Percentiles rank a stretch among this genome's conserved stretches.
These are phyloP conservation scores for Eubasilissa splendida DNA, from an alignment of 2,888 invertebrate genomes.

Conservation along the genomic window DNA sequence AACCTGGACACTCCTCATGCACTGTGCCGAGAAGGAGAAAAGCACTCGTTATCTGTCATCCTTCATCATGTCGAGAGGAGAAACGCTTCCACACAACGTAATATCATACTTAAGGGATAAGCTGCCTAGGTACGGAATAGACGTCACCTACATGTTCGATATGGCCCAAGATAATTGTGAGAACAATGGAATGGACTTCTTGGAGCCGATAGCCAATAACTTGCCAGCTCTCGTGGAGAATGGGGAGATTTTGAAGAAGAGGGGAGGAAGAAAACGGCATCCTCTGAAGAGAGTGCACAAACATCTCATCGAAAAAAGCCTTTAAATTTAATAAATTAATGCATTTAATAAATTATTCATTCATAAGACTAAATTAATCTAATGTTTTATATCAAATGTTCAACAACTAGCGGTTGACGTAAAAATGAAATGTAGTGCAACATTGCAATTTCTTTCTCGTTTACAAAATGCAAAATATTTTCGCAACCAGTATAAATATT, in stretches of 20 bases:
- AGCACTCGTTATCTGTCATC: conserved; percentile 87
- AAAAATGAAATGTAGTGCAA: too few species aligned
- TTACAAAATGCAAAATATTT: not conserved
- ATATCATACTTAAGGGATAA: conserved; percentile 85
- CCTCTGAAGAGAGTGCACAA: conserved; percentile 51
- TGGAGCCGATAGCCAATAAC: not conserved
- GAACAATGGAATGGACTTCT: conserved; percentile 54
- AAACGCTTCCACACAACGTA: conserved; percentile 76
- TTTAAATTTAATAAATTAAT: not conserved
- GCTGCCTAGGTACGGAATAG: conserved; percentile 86
- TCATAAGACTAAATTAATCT: too few species aligned
- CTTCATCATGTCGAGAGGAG: conserved; percentile 81
- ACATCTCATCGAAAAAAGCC: not conserved
- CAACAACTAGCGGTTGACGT: too few species aligned
- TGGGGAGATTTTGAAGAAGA: conserved; percentile 4
- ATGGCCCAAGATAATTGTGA: conserved; percentile 83
- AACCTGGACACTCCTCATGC: conserved; percentile 87
- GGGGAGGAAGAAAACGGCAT: conserved; percentile 42
- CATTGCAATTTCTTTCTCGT: too few species aligned
- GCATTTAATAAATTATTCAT: too few species aligned
- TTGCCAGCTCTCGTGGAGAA: conserved; percentile 23
- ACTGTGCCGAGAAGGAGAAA: conserved; percentile 88
- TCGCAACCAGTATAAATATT: not conserved
- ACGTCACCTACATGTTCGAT: conserved; percentile 86
- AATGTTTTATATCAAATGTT: too few species aligned